Evolutionary conservation across 2,113 vertebrate genomes (phyloP), one percentile per base, ranked within the genome.

Genomic region (Melanerpes aurifrons): DNA sequence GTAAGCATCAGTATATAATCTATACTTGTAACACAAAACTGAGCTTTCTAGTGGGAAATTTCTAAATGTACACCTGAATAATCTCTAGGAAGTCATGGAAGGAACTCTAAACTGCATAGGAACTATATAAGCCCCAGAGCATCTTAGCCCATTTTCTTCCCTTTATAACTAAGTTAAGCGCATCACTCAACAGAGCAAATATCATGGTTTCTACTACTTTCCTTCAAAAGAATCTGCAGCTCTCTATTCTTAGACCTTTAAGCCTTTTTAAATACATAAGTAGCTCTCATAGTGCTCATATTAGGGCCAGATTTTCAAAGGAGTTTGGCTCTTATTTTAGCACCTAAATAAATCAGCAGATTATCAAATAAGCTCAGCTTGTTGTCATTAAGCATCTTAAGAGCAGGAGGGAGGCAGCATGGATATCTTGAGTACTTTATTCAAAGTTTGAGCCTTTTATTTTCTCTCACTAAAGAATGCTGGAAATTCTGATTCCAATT

Each of bases 181-280:
- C 25, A 32, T 37, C 35, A 63, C 12, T 67, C 26, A 45, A 28
- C 6, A 25, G 58, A 32, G 17, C 4, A 85, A 76, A 67, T 37
- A 87, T n/a, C 3, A 4, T 4, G 4, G 7, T 58, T 80, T 82
- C 53, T 45, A 43, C 13, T 4, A 48, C 21, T 64, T 91, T 13
- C 25, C 25, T 94, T 82, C 68, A 74, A 87, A 80, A 77, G 59
- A 73, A 64, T 57, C 15, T 63, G 47, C 10, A 70, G 29, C 17
- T 68, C 21, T 75, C 59, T 93, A 82, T 94, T 94, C 64, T 87
- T 95, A 89, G 84, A 73, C 17, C 67, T 92, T 74, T 93, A 93
- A 96, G 84, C 87, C 53, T 77, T 94, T 89, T 87, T 21, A 85
- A 94, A 96, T 82, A 89, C 63, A 43, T 92, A 94, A 96, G 92